These are phyloP conservation scores for Podargus strigoides DNA, from an alignment of 2,797 vertebrate species.

Conservation along the genomic window DNA sequence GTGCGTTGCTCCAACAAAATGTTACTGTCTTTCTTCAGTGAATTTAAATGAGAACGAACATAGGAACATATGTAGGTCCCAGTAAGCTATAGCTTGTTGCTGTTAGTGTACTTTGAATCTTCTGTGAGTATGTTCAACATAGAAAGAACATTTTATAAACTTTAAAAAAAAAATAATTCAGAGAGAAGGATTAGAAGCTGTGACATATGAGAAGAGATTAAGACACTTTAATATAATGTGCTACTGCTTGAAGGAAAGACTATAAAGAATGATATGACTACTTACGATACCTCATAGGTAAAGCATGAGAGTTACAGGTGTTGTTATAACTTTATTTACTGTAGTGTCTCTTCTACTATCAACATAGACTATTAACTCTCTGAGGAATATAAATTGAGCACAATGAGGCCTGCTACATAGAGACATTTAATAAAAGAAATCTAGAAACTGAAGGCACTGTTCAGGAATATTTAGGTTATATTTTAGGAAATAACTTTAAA, in stretches of 20 bases:
- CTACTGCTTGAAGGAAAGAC: not conserved
- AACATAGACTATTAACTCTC: not conserved
- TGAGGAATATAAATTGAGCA: not conserved
- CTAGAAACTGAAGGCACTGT: not conserved
- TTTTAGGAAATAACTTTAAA: slow-evolving; percentile 9
- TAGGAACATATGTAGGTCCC: not conserved
- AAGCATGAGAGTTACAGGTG: not conserved
- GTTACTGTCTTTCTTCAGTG: not conserved
- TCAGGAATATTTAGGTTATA: not conserved
- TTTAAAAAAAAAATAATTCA: not conserved
- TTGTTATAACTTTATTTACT: not conserved
- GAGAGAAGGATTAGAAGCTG: not conserved
- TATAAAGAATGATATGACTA: not conserved
- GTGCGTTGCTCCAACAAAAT: not conserved
- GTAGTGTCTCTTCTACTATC: not conserved
- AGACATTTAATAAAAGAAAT: not conserved
- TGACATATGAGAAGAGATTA: not conserved
- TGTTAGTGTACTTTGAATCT: not conserved
- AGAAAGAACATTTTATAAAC: not conserved
- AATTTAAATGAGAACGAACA: not conserved
- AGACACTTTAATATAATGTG: not conserved
- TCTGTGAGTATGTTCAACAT: not conserved
- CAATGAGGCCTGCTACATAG: not conserved
- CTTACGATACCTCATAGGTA: not conserved
- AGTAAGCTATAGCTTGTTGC: not conserved